Evolutionary conservation across 2,888 invertebrate species (phyloP), one percentile per base, ranked within the genome.

Genomic region (Nomada hirtipes): DNA sequence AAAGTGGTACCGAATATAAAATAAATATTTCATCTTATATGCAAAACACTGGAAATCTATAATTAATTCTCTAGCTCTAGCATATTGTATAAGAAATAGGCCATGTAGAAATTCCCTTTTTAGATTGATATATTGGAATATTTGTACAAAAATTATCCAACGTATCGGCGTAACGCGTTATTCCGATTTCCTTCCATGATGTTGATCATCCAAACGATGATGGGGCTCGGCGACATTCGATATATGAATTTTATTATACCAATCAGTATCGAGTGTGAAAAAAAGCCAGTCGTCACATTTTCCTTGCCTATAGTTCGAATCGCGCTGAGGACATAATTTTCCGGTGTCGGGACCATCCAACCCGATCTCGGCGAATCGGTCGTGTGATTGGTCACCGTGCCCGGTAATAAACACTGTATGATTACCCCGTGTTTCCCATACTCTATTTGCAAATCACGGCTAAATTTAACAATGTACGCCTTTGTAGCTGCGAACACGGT

Each of bases 401-500:
- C 98, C 0, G 98, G 98, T 80, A 97, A 94, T 0, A 98, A 95
- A 91, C 97, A 96, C 94, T 98, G 98, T 23, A 98, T 94, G 23
- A 96, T 95, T 57, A 98, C 96, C 7, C 97, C 97, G 55, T 95
- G 94, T 76, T 95, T 95, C 26, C 94, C 94, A 91, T 97, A 98
- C 90, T 98, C 97, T 79, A 96, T 95, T 26, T 95, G 95, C 53
- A 98, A 93, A 86, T 97, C 97, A 81, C 95, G 96, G 1, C 97
- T 96, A 90, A 98, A 96, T 93, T 97, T 98, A 67, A 97, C 96
- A 15, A 97, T 96, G 94, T 96, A 98, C 0, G 97, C 97, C 96
- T 98, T 99, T 23, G 97, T 96, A 42, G 98, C 97, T 53, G 97
- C 96, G 91, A 99, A 99, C 0, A 98, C 96, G 13, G 97, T 95